Conservation (phyloP, 2,113 vertebrate species). For the Nycticorax nycticorax region DNA sequence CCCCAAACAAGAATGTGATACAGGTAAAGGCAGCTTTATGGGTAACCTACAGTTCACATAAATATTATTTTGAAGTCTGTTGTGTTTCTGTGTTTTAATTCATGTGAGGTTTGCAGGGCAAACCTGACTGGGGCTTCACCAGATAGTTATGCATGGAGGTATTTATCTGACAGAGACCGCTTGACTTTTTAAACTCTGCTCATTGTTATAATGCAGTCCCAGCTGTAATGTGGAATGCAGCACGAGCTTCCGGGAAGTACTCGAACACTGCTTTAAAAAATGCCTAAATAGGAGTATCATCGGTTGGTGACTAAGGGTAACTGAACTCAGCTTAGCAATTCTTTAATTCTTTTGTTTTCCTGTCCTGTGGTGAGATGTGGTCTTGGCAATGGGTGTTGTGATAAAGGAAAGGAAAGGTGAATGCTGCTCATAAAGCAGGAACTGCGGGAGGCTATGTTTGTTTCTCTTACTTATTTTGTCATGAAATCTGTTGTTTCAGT, state of each 20-base stretch:
- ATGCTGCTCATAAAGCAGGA: constrained; percentile 67
- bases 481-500: constrained; percentile 68
- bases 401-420: constrained; percentile 75
- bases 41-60: background rate
- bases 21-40: background rate
- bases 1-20: background rate
- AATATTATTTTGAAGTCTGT: background rate
- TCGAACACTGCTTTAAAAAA: constrained; percentile 71
- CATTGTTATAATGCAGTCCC: constrained; percentile 73
- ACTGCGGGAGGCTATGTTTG: constrained; percentile 71
- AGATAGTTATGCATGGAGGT: constrained; percentile 64
- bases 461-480: constrained; percentile 76
- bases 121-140: constrained; percentile 70
- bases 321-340: constrained; percentile 52
- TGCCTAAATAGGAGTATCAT: constrained; percentile 66
- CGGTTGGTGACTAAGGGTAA: constrained; percentile 62
- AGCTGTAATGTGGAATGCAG: constrained; percentile 82
- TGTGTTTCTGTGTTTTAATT: background rate
- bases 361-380: constrained; percentile 32
- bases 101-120: background rate
- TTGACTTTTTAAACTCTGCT: constrained; percentile 75
- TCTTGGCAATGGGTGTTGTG: constrained; percentile 59
- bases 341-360: constrained; percentile 60
- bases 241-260: constrained; percentile 81
- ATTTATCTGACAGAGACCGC: constrained; percentile 71